A percentile compares a stretch with the other conserved stretches of the same genome.
Conservation (phyloP, 2,797 vertebrate species). For the Tarsius wallacei region DNA sequence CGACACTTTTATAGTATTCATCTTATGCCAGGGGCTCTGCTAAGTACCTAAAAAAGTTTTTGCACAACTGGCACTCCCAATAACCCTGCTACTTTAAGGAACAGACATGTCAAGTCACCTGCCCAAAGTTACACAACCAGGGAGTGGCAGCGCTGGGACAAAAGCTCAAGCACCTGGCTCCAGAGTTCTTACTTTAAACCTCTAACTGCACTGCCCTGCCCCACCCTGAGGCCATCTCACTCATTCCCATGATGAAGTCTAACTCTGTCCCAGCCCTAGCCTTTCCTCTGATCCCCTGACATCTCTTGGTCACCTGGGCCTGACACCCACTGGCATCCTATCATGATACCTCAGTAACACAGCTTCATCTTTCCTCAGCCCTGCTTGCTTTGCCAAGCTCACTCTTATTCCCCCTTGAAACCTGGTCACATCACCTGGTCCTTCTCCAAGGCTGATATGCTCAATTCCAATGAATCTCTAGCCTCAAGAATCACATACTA, state of each 20-base stretch:
- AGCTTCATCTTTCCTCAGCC: conserved; percentile 37
- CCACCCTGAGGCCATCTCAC: background rate
- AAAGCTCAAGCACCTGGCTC: background rate
- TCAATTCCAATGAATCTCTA: background rate
- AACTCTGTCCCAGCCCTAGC: background rate
- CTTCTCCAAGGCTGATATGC: background rate
- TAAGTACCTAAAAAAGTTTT: background rate
- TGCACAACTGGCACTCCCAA: background rate
- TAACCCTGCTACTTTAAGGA: background rate
- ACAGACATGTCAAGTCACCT: background rate
- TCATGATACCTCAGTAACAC: background rate
- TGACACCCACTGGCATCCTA: background rate
- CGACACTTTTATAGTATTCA: background rate
- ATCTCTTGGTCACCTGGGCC: background rate
- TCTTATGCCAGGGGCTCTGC: background rate
- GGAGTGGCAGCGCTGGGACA: background rate
- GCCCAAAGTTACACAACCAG: background rate
- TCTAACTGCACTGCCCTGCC: background rate
- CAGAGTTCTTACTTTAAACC: background rate
- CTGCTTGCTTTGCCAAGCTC: background rate
- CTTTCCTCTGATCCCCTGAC: background rate
- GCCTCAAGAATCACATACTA: background rate
- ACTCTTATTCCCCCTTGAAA: background rate
- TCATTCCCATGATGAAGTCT: background rate
- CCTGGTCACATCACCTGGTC: background rate